Conservation (phyloP, 2,797 vertebrate species). For the Denticeps clupeoides region DNA sequence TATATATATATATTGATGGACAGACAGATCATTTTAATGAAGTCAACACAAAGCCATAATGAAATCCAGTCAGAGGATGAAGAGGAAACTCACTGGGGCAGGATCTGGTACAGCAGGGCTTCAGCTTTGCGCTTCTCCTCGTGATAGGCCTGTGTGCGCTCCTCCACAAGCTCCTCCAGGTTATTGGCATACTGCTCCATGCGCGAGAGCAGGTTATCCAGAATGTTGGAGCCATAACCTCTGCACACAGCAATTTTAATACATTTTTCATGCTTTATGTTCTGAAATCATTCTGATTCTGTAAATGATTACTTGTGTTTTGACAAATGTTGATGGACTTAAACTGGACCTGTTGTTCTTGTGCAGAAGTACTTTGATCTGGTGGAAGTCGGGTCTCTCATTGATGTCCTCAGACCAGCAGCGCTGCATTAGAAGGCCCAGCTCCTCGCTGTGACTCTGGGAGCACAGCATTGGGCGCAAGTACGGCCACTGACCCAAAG, state of each 20-base stretch:
- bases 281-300: too few species aligned
- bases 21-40: too few species aligned
- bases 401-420: slow-evolving; percentile 70
- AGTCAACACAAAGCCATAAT: background rate
- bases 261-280: too few species aligned
- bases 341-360: slow-evolving; percentile 64
- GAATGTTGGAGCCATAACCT: slow-evolving; percentile 61
- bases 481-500: slow-evolving; percentile 51
- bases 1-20: background rate
- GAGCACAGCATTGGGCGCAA: slow-evolving; percentile 60
- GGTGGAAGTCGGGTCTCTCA: slow-evolving; percentile 69
- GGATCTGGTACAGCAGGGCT: slow-evolving; percentile 75
- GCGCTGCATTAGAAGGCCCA: slow-evolving; percentile 68
- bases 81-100: slow-evolving; percentile 31
- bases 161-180: slow-evolving; percentile 76
- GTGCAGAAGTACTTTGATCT: slow-evolving; percentile 66
- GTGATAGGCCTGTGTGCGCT: slow-evolving; percentile 74
- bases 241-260: slow-evolving; percentile 18
- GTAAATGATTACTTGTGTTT: too few species aligned
- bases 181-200: slow-evolving; percentile 83
- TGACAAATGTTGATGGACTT: too few species aligned
- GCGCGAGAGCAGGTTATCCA: slow-evolving; percentile 70
- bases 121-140: slow-evolving; percentile 78
- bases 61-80: background rate
- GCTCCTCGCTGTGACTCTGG: slow-evolving; percentile 62